Evolutionary conservation across 2,888 invertebrate species (phyloP).

Genomic region (Ormia ochracea): DNA sequence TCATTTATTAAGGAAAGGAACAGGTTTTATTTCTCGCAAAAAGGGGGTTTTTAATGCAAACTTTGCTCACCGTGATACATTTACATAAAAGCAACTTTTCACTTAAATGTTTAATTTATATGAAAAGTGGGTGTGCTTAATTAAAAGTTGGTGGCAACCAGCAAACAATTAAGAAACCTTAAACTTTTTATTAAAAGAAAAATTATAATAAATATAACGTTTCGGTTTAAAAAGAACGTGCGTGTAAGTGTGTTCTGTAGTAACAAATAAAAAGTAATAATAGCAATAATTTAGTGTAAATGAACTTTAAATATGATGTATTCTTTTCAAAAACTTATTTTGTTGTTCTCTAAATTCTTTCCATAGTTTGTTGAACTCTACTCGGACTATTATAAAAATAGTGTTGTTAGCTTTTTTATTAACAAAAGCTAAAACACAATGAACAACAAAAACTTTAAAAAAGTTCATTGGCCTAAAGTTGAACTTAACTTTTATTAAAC

Average conservation of each 20-base stretch:
- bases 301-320: conserved; percentile 26
- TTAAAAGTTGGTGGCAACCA: neutral
- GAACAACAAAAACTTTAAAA: conserved; percentile 24
- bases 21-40: neutral
- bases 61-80: neutral
- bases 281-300: conserved; percentile 5
- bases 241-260: neutral
- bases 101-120: neutral
- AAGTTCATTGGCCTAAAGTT: conserved; percentile 60
- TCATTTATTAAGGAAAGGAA: neutral
- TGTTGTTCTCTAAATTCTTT: conserved; percentile 10
- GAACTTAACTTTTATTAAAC: conserved; percentile 56
- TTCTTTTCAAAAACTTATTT: conserved; percentile 12
- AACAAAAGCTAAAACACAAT: conserved; percentile 43
- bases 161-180: neutral
- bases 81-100: conserved; percentile 25
- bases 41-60: neutral
- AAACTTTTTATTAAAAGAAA: neutral
- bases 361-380: conserved; percentile 54
- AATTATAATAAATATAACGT: neutral
- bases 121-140: conserved; percentile 20
- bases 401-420: conserved; percentile 26
- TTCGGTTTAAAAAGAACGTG: neutral
- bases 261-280: neutral
- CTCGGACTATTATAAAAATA: conserved; percentile 2